Evolutionary conservation across 2,888 invertebrate species (phyloP).

Genomic region (Pseudanteris insignis): DNA sequence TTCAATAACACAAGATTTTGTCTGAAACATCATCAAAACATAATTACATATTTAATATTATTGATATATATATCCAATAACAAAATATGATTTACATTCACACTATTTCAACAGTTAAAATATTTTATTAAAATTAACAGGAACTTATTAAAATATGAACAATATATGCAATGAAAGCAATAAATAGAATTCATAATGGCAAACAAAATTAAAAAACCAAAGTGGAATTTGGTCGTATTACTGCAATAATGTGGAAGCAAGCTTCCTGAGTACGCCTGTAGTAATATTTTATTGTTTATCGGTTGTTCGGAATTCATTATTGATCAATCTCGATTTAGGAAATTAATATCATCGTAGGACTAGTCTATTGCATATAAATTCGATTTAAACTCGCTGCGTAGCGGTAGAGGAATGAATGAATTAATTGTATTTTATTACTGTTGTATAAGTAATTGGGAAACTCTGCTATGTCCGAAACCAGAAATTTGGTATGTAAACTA

Average conservation of each 20-base stretch:
- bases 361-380: slow-evolving; percentile 11
- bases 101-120: too few relatives aligned
- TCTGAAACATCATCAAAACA: too few relatives aligned
- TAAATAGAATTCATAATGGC: too few relatives aligned
- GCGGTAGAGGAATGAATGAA: slow-evolving; percentile 17
- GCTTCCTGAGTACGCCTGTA: too few relatives aligned
- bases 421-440: slow-evolving; percentile 34
- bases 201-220: too few relatives aligned
- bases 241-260: not conserved
- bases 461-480: slow-evolving; percentile 11
- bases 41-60: too few relatives aligned
- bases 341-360: slow-evolving; percentile 18
- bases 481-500: slow-evolving; percentile 31
- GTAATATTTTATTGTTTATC: too few relatives aligned
- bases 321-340: slow-evolving; percentile 5
- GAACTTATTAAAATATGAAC: not conserved
- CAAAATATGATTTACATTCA: too few relatives aligned
- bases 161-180: too few relatives aligned
- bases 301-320: not conserved
- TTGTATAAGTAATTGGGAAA: slow-evolving; percentile 13
- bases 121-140: too few relatives aligned
- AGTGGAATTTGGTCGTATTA: not conserved
- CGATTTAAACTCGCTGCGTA: not conserved
- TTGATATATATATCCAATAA: too few relatives aligned
- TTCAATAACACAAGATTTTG: too few relatives aligned